Base-by-base conservation (phyloP, 2,888 invertebrate genomes). In the Anodontia alba region DNA sequence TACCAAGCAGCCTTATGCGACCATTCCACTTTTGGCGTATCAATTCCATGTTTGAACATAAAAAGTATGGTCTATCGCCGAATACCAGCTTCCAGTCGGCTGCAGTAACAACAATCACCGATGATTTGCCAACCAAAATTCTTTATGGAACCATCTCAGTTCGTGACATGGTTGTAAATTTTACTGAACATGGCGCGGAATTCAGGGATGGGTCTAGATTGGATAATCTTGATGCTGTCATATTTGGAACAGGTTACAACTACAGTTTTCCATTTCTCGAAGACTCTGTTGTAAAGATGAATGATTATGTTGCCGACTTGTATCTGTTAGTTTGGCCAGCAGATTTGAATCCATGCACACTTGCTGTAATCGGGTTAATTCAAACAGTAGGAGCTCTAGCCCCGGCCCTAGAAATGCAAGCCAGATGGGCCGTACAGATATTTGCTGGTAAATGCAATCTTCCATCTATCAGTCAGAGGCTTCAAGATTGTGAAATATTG, bases 51-150 rank as follows among this genome's bases (percentile, higher is more conserved):
- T 86, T 84, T 71, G 75, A 78, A 29, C 86, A 86, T 33, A 49
- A 76, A 2, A 84, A 86, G 29, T 86, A 86, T 49, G 80, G 81
- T 8, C 71, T 86, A 5, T 67, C 86, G 0, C 86, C 86, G 1
- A 86, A 83, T 62, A 78, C 67, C 57, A 51, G 77, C 33, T 80
- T 83, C 71, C 73, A 78, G 36, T 76, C 77, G 0, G 83, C 77
- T 1, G 66, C 68, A 0, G 38, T 38, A 8, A 83, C 81, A 15
- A 83, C 81, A 15, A 62, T 86, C 29, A 86, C 82, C 69, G 86
- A 86, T n/a, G 86, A 86, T 51, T 74, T 86, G n/a, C 84, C 86
- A 0, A 84, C 81, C 73, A 43, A 82, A 42, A 86, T 86, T 23
- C 49, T 86, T 12, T 38, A 78, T 20, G 86, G 86, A 1, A 71